Base-by-base conservation (phyloP, 1,140 invertebrate genomes). In the Helicoverpa zea region DNA sequence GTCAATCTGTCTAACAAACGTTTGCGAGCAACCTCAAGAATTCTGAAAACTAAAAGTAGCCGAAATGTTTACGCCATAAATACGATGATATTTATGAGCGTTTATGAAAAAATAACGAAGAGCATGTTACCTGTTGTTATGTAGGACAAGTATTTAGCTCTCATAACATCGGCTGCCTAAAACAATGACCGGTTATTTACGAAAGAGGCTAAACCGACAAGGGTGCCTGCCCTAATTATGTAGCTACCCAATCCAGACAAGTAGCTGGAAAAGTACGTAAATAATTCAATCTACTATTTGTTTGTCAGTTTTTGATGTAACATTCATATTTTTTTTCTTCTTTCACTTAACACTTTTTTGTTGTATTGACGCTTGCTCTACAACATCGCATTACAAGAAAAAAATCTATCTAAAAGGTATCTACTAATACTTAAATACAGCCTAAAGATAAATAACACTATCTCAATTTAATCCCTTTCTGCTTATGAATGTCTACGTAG, bases 131-230 rank as follows among this genome's bases (percentile, higher is more conserved):
- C 56, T 76, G 30, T 63, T 43, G 61, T 66, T 66, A 66, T 77
- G 51, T 77, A 66, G 75, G 49, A 64, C 75, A 77, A 66, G 49
- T 64, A 77, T 64, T 66, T 66, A 66, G 75, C 49, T 66, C 75
- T 56, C 49, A 54, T 52, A 76, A 76, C 47, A 77, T 43, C 74
- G 47, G 74, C 59, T 51, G 75, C 18, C 47, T 66, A 47, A 77
- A 77, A 66, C 75, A 77, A 77, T 77, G 61, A 77, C 54, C 59
- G 49, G 23, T 66, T 66, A 77, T 54, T 64, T 51, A 64, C 61
- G 61, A 77, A 66, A 77, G 47, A 66, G 51, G 49, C 61, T 52
- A 64, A 77, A 51, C 54, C 35, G 72, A 29, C 43, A 52, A 49
- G 59, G 58, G 35, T 63, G 73, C 58, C 58, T 59, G 74, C 23